Evolutionary conservation across 2,888 invertebrate genomes (phyloP).

Genomic region (Apodemia zela): DNA sequence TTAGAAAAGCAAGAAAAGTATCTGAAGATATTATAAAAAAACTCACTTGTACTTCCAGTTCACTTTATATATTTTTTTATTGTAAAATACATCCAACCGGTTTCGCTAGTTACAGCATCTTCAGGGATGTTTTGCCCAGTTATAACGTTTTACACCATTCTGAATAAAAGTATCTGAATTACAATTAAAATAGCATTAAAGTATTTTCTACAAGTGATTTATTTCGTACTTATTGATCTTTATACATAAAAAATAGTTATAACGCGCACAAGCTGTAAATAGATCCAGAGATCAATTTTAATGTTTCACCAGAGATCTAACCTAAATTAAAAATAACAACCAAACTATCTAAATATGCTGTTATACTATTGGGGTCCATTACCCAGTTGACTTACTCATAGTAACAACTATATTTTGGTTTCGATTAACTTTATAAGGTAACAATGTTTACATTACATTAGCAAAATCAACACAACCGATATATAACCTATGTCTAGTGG

Average conservation of each 20-base stretch:
- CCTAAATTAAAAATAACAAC: background rate
- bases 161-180: too few species aligned
- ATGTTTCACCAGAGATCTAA: background rate
- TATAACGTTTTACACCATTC: too few species aligned
- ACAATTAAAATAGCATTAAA: too few species aligned
- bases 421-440: slow-evolving; percentile 7
- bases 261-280: background rate
- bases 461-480: slow-evolving; percentile 16
- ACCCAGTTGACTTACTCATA: slow-evolving; percentile 17
- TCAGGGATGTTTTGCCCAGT: too few species aligned
- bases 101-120: too few species aligned
- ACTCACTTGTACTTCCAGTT: too few species aligned
- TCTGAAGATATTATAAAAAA: too few species aligned
- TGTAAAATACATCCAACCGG: too few species aligned
- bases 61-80: too few species aligned
- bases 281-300: background rate
- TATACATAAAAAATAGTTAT: background rate
- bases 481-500: slow-evolving; percentile 16
- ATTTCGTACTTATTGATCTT: too few species aligned
- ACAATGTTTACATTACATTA: slow-evolving; percentile 12
- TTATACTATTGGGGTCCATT: slow-evolving; percentile 19
- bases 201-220: too few species aligned
- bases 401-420: slow-evolving; percentile 13
- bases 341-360: background rate
- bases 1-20: too few species aligned